Base-by-base conservation (phyloP, 2,113 vertebrate species). In the Pedionomus torquatus region DNA sequence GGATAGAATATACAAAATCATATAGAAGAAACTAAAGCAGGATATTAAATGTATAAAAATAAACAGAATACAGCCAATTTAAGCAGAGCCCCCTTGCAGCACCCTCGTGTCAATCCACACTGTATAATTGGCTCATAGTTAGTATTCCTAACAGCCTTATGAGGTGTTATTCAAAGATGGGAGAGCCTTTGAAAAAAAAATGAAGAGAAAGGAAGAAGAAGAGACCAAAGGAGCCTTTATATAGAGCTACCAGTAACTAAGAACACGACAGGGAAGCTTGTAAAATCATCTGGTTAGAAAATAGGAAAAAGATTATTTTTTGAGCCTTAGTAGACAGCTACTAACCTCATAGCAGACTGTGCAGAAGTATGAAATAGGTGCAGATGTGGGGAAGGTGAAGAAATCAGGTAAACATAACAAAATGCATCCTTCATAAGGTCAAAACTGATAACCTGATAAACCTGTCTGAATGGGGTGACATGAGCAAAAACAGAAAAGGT, bases 221-320 rank as follows among this genome's bases (percentile, higher is more conserved):
- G 28, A 91, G 88, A 96, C 91, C 92, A 97, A 97, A 94, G 90
- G 52, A 95, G 84, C 69, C 89, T 94, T 94, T 91, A 79, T 72
- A 92, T 41, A 95, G 91, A 57, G 65, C 90, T 86, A 55, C 49
- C 79, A 71, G 68, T 70, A 96, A 91, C 87, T 87, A 92, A 89
- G 48, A 87, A 90, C 85, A 89, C 91, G 64, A 52, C 83, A 92
- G 95, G 96, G 90, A 97, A 91, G 66, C 87, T 90, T 49, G 46
- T 37, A 39, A 88, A 95, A 74, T 89, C 65, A 89, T 70, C 52
- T 68, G 30, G 33, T 70, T 69, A 43, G 89, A 84, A 96, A 96
- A 83, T 63, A 84, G 64, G 49, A 72, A 77, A 94, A 89, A 63
- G 13, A 92, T 55, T 68, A 44, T 92, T 94, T 93, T 96, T 54